A percentile compares a stretch with the other conserved stretches of the same genome.
Conservation (phyloP, 2,113 vertebrate species). For the Rousettus leschenaultii region DNA sequence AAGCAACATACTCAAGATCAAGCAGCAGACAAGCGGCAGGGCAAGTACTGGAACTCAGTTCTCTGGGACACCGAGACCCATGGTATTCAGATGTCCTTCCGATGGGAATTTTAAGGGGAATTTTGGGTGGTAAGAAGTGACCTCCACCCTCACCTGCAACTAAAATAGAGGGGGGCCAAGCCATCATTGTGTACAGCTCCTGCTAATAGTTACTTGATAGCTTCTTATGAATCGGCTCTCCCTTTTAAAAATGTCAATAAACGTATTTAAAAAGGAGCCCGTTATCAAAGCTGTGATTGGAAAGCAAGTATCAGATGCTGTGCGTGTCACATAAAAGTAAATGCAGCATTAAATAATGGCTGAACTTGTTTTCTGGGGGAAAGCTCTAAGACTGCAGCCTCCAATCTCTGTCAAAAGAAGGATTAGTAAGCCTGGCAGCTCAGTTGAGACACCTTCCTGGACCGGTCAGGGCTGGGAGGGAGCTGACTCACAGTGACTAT, state of each 20-base stretch:
- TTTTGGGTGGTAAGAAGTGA: too few relatives aligned
- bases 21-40: not conserved
- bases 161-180: not conserved
- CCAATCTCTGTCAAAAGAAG: not conserved
- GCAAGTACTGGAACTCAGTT: not conserved
- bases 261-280: not conserved
- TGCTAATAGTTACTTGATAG: too few relatives aligned
- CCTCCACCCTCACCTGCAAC: not conserved
- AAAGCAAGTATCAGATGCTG: too few relatives aligned
- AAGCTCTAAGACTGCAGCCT: not conserved
- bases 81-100: not conserved
- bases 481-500: fast-evolving
- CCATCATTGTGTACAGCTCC: fast-evolving
- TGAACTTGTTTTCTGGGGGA: not conserved
- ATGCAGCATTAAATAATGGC: fast-evolving
- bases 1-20: not conserved
- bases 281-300: not conserved
- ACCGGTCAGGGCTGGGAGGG: fast-evolving
- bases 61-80: not conserved
- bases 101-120: not conserved
- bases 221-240: not conserved
- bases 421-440: not conserved
- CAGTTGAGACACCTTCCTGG: not conserved
- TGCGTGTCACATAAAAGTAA: not conserved
- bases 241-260: not conserved